Base-by-base conservation (phyloP, 2,797 vertebrate species). In the Protonibea diacanthus region DNA sequence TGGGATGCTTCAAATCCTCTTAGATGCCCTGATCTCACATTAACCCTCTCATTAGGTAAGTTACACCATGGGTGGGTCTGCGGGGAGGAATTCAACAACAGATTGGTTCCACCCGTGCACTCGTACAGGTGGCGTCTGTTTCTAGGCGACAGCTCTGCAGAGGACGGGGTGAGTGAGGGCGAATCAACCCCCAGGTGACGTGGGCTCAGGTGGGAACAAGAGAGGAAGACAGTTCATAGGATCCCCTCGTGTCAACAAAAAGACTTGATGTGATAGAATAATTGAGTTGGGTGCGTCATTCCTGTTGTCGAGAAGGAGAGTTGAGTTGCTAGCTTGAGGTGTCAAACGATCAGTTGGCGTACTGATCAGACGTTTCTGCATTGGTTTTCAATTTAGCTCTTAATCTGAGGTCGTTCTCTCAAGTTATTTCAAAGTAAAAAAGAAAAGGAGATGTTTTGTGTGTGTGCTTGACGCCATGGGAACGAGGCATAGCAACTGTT, bases 401-500 rank as follows among this genome's bases (percentile, higher is more conserved):
- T 7, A 23, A 13, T 27, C 42, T 60, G 21, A 62, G 17, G 10
- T 64, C 62, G n/a, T 56, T 60, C n/a, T 74, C 1, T 38, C 7
- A 38, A 38, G 33, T 9, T 13, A 48, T 67, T 60, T 53, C 7
- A 47, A 72, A 72, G 42, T 13, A 67, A 13, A 72, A 48, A 61
- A 33, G 33, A 6, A 66, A 21, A 48, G 21, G 48, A 70, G 20
- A 56, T 38, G n/a, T 57, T 78, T 67, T 59, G 55, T 51, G 76
- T 53, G 77, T 63, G 57, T 53, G 33, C 17, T 60, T 69, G 66
- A 53, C 1, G 14, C 71, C 67, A 71, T 64, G 70, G 81, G 15
- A 88, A 85, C 66, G 10, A 72, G 65, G 29, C 69, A 71, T 71
- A 73, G 74, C 61, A 84, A 86, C 79, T 64, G 74, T n/a, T 56